Evolutionary conservation across 1,140 invertebrate species (phyloP), one percentile per base, ranked within the genome.

Genomic region (Nymphalis io): DNA sequence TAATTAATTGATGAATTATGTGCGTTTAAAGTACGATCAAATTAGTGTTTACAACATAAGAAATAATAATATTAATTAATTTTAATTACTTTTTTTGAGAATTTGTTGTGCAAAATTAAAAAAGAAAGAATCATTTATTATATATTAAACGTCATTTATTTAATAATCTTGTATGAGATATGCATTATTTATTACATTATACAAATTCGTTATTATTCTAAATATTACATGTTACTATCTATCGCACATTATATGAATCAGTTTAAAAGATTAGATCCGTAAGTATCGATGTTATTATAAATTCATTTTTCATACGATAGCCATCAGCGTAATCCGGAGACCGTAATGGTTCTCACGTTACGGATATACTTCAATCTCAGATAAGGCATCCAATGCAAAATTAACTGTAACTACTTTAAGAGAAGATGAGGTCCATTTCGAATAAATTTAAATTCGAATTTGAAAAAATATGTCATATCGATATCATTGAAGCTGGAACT

Each of bases 291-390:
- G 46, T 63, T 65, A 65, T 65, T 57, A 42, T 65, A 65, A 55
- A 55, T 42, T 42, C 23, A 42, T 57, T 65, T 64, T 65, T 67
- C 57, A 67, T 46, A 21, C 18, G 64, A 67, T 60, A 67, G 39
- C 44, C 76, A 87, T 88, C 85, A 65, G 78, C 80, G 84, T 89
- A 90, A 88, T 88, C 82, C 84, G 84, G 74, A 82, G 78, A 73
- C 79, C 63, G 70, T 74, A 80, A 84, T 69, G 79, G 78, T 88
- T 89, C 88, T 82, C 87, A 91, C 85, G 87, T 82, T 81, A 82
- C 76, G 70, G 69, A 80, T 83, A 79, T 82, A 71, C 80, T 76
- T 73, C 76, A 82, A 78, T 85, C 75, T 82, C 38, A 83, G 79
- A 88, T 85, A 88, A 87, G 81, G 21, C 51, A 78, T 81, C 86